Base-by-base conservation (phyloP, 2,888 invertebrate species). In the Plagodis dolabraria region DNA sequence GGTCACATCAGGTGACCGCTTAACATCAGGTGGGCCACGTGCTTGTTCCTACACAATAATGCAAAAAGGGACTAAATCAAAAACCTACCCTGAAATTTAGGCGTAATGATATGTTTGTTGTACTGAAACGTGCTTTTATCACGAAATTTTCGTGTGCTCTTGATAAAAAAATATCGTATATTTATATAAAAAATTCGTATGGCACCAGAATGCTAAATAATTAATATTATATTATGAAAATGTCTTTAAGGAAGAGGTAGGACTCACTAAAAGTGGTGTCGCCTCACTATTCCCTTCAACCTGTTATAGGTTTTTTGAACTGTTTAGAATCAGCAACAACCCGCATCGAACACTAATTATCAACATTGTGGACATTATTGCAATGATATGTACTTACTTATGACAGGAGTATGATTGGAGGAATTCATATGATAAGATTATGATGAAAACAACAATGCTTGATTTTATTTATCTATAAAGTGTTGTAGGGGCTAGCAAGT, bases 391-490 rank as follows among this genome's bases (percentile, higher is more conserved):
- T n/a, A 51, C 44, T 49, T 22, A 9, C 40, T 11, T 42, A 50
- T 56, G 56, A 57, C 59, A 59, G 55, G 56, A 57, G 48, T 61
- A 58, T 64, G 60, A 65, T 61, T 64, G 60, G 34, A 65, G 63
- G 55, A 57, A 65, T 66, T 68, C 60, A 49, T 60, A 65, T 62
- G 67, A 67, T 69, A 63, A 69, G 66, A 62, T 40, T 68, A 66
- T 11, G 34, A 9, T 42, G 10, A 40, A 40, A 40, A 36, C 36
- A 40, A 40, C 5, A 7, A 40, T 40, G 5, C 10, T 8, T 40
- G 8, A 10, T 40, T 40, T 40, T 40, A 40, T 40, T 10, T 40
- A 40, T 40, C 22, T 22, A 22, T 22, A 22, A 22, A 22, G 22
- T 22, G 22, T 22, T 22, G 22, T 22, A 22, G 22, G 22, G 22